Percentiles rank a stretch among this genome's conserved stretches.
Conservation (phyloP, 2,888 invertebrate species). For the Acrobasis repandana region DNA sequence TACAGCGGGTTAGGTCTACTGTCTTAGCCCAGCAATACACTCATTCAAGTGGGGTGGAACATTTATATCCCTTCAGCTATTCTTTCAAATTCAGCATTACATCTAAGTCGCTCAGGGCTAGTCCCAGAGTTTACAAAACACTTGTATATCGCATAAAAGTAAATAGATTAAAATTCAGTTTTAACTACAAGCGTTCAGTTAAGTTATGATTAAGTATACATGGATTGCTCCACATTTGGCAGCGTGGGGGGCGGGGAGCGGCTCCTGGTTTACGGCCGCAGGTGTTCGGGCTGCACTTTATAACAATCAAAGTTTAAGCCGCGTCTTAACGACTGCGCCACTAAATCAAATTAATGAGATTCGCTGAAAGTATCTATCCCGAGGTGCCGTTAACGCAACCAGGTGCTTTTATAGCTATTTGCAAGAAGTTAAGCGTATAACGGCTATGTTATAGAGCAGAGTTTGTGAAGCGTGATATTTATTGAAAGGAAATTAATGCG, state of each 20-base stretch:
- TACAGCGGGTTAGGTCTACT: too few relatives aligned
- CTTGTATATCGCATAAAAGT: too few relatives aligned
- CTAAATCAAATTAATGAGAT: slow-evolving; percentile 23
- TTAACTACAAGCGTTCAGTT: too few relatives aligned
- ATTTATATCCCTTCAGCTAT: too few relatives aligned
- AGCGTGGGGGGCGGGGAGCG: background rate
- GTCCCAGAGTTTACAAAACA: too few relatives aligned
- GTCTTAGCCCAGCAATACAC: too few relatives aligned
- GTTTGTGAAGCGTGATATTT: background rate
- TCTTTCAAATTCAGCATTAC: too few relatives aligned
- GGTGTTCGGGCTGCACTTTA: slow-evolving; percentile 19
- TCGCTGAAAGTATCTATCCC: slow-evolving; percentile 11
- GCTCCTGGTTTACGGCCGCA: background rate
- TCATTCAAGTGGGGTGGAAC: too few relatives aligned
- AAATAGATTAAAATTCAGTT: too few relatives aligned
- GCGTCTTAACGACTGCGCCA: slow-evolving; percentile 17
- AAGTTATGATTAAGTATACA: too few relatives aligned
- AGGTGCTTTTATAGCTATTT: slow-evolving; percentile 12
- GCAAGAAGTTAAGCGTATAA: background rate
- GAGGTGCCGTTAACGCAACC: slow-evolving; percentile 14
- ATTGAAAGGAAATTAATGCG: too few relatives aligned
- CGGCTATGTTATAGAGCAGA: background rate
- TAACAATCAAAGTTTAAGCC: slow-evolving; percentile 22
- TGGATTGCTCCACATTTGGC: background rate
- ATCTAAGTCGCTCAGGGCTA: too few relatives aligned